Conservation (phyloP, 2,888 invertebrate species). For the Nymphalis c-album region DNA sequence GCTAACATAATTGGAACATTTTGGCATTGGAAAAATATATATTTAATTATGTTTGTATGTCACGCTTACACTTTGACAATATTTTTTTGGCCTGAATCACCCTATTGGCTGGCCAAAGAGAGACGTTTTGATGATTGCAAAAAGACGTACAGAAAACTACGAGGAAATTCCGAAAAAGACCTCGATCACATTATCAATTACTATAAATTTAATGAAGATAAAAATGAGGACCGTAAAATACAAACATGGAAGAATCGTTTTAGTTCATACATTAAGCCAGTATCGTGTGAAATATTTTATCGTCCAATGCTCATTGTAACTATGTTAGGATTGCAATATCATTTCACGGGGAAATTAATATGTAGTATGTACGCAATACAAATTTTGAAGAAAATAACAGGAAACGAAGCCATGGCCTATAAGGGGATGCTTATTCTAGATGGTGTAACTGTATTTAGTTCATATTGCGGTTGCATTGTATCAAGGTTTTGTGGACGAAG, state of each 20-base stretch:
- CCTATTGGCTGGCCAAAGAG: no score
- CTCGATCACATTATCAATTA: slow-evolving; percentile 7
- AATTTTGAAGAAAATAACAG: no score
- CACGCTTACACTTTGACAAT: slow-evolving; percentile 26
- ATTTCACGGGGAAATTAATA: slow-evolving; percentile 45
- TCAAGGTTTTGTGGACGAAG: slow-evolving; percentile 52
- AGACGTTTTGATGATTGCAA: slow-evolving; percentile 54
- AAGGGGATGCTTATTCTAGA: no score
- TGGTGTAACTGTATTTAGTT: slow-evolving; percentile 49
- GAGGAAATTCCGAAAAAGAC: slow-evolving; percentile 47
- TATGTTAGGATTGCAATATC: slow-evolving; percentile 39
- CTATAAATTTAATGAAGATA: slow-evolving; percentile 1
- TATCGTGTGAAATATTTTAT: slow-evolving; percentile 44
- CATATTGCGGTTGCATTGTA: slow-evolving; percentile 55
- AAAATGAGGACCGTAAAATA: background rate
- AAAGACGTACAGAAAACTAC: slow-evolving; percentile 50
- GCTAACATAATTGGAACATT: slow-evolving; percentile 51
- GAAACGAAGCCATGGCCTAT: no score
- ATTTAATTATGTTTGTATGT: slow-evolving; percentile 38
- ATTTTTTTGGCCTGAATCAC: slow-evolving; percentile 39
- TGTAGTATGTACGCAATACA: slow-evolving; percentile 44
- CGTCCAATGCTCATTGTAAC: slow-evolving; percentile 47
- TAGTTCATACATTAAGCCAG: background rate
- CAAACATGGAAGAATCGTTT: slow-evolving; percentile 8
- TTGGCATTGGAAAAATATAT: slow-evolving; percentile 46